Conservation (phyloP, 2,888 invertebrate genomes). For the Standfussiana lucernea region DNA sequence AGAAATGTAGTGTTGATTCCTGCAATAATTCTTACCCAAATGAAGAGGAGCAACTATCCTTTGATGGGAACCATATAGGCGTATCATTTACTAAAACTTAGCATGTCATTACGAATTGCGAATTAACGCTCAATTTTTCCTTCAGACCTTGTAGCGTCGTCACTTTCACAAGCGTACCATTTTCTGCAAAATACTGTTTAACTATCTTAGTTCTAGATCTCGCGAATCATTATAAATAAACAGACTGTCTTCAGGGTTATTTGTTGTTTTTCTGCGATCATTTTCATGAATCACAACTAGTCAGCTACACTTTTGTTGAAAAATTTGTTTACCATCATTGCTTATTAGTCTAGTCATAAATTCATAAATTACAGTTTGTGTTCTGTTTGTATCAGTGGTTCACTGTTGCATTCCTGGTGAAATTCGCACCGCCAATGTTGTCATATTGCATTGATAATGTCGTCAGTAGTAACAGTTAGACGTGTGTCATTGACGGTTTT, state of each 20-base stretch:
- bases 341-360: constrained; percentile 19
- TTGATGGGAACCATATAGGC: constrained; percentile 1
- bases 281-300: constrained; percentile 32
- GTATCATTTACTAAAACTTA: constrained; percentile 36
- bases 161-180: constrained; percentile 50
- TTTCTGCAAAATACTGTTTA: constrained; percentile 42
- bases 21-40: constrained; percentile 15
- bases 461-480: constrained; percentile 49
- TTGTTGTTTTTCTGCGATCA: constrained; percentile 33
- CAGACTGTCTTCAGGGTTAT: constrained; percentile 38
- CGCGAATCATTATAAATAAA: constrained; percentile 36
- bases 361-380: constrained; percentile 34
- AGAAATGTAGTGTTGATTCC: not conserved
- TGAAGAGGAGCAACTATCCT: not conserved
- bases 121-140: constrained; percentile 47
- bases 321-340: constrained; percentile 27
- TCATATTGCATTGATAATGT: constrained; percentile 54
- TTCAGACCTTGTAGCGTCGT: constrained; percentile 49
- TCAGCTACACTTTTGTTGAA: constrained; percentile 10
- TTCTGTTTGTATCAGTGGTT: constrained; percentile 21
- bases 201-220: constrained; percentile 46
- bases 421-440: constrained; percentile 46
- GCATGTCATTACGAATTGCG: constrained; percentile 38
- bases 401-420: constrained; percentile 42
- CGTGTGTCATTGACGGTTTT: too few relatives aligned